Evolutionary conservation across 2,797 vertebrate genomes (phyloP).

Genomic region (Notoglanidium macrostoma): DNA sequence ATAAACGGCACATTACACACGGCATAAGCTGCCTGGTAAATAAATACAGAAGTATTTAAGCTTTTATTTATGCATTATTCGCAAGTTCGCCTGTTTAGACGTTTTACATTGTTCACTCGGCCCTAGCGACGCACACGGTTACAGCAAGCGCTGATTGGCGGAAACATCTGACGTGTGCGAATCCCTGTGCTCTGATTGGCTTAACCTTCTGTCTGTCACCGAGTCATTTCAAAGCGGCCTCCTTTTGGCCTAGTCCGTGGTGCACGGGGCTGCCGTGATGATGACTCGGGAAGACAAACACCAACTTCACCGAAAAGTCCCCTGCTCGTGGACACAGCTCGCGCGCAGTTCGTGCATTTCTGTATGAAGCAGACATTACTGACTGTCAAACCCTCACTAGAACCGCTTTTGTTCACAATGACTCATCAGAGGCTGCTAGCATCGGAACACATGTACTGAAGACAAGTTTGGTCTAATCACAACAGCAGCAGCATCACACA

Average conservation of each 20-base stretch:
- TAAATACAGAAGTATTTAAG: background rate
- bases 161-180: background rate
- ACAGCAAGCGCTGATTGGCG: slow-evolving; percentile 48
- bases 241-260: slow-evolving; percentile 52
- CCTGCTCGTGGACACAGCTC: background rate
- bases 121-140: slow-evolving; percentile 38
- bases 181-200: slow-evolving; percentile 39
- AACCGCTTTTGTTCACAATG: background rate
- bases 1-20: background rate
- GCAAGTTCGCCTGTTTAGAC: slow-evolving; percentile 18
- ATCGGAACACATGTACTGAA: slow-evolving; percentile 41
- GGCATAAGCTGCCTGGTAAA: background rate
- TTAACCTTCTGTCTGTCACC: slow-evolving; percentile 36
- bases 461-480: slow-evolving; percentile 53
- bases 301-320: slow-evolving; percentile 38
- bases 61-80: background rate
- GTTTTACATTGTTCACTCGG: slow-evolving; percentile 53
- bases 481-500: slow-evolving; percentile 35
- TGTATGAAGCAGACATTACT: fast-evolving
- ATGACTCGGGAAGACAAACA: slow-evolving; percentile 30
- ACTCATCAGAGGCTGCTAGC: slow-evolving; percentile 3
- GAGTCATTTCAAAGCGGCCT: slow-evolving; percentile 46
- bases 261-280: slow-evolving; percentile 36
- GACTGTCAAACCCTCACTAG: background rate
- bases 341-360: background rate